Base-by-base conservation (phyloP, 2,113 vertebrate species). In the Callocephalon fimbriatum region DNA sequence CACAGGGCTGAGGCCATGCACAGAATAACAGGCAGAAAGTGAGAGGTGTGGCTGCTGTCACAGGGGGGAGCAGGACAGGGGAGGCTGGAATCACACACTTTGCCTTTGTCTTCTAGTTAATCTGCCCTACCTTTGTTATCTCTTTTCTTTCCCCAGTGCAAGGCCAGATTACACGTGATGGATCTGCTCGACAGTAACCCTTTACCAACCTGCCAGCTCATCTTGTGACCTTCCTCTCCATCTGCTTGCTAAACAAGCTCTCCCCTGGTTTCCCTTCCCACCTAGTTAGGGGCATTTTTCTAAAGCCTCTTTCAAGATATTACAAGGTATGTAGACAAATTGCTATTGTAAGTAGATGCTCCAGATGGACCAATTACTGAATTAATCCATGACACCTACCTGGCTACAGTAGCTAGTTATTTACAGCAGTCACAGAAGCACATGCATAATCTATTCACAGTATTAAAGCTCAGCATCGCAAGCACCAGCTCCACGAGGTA, bases 301-400 rank as follows among this genome's bases (percentile, higher is more conserved):
- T 88, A 86, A 92, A 94, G 72, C 86, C 71, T 73, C 51, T 95
- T 81, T 81, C 56, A n/a, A 81, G 89, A 48, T 75, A 90, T 59
- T 65, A 75, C 70, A 51, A 84, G 63, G 26, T 44, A 88, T 2
- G 7, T 0, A 76, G 75, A 91, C 71, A 88, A 95, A 95, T 51
- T 84, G 86, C 73, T 88, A 75, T 22, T 63, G 61, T 77, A 89
- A 88, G 83, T 25, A 93, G 88, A 54, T 9, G n/a, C 58, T 91
- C 92, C 86, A 56, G 93, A 93, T 85, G 92, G 94, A 88, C 90
- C 96, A 95, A 95, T 97, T 97, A 93, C 51, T 40, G 86, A 91
- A 90, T 86, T 90, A 92, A 95, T 95, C 88, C 53, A 35, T 74
- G 85, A 91, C 23, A 82, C 72, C 82, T 72, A 91, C 80, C 89